phyloP scores from a whole-genome alignment of 2,888 invertebrate species.

The Cloeon dipterum region DNA sequence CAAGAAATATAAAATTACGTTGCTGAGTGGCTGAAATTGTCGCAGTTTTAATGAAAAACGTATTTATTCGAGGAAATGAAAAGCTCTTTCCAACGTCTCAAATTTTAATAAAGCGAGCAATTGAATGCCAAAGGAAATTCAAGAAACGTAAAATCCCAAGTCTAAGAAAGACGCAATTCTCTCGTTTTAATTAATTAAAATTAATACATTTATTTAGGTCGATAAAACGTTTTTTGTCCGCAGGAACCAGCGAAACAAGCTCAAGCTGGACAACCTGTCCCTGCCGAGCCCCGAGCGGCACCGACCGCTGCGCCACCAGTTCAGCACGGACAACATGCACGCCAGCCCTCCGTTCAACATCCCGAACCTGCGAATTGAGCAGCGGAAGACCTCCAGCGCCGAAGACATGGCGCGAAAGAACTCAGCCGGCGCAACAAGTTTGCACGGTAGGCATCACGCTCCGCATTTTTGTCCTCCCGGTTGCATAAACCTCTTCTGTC shows the following conservation, averaged over 20 bases:
- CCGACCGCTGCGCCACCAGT: conserved; percentile 52
- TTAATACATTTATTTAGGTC: too few relatives aligned
- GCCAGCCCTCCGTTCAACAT: conserved; percentile 58
- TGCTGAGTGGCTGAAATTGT: too few relatives aligned
- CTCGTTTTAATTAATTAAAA: too few relatives aligned
- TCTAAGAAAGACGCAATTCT: too few relatives aligned
- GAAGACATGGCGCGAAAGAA: conserved; percentile 80
- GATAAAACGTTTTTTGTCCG: too few relatives aligned
- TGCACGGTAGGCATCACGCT: conserved; percentile 4
- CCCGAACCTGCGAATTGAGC: conserved; percentile 66
- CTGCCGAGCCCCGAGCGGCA: conserved; percentile 53
- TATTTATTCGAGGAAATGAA: too few relatives aligned
- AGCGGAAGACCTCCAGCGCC: conserved; percentile 72
- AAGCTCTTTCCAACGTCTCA: too few relatives aligned
- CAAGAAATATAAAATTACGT: too few relatives aligned
- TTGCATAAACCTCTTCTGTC: not conserved
- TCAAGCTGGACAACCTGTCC: conserved; percentile 61
- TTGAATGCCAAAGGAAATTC: too few relatives aligned
- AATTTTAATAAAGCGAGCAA: too few relatives aligned
- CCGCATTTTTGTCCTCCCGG: not conserved
- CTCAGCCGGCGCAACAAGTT: conserved; percentile 30
- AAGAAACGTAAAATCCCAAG: too few relatives aligned
- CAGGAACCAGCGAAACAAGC: conserved; percentile 66
- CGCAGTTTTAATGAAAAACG: too few relatives aligned
- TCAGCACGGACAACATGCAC: conserved; percentile 68